A percentile compares a stretch with the other conserved stretches of the same genome.
Evolutionary conservation across 37 sponge, comb jelly and placozoan species (phyloP).

Genomic region (Cladorhizidae sp.): DNA sequence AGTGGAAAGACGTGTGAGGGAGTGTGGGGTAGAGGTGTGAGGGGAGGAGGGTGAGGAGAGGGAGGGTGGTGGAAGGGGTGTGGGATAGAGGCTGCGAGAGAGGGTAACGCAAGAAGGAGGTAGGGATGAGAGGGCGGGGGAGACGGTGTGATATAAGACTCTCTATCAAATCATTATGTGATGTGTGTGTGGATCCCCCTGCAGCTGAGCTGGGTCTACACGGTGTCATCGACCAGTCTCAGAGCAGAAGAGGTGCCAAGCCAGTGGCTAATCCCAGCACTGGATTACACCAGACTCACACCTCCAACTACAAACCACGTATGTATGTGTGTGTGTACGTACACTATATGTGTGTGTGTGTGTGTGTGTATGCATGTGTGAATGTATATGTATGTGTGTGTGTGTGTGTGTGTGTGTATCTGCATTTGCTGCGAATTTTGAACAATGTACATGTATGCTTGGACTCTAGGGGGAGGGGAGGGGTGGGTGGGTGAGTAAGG

Average conservation of each 20-base stretch:
- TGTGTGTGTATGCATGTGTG: too few relatives aligned
- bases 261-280: constrained; percentile 22
- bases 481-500: too few relatives aligned
- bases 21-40: neutral
- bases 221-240: constrained; percentile 45
- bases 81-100: neutral
- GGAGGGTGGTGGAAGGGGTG: neutral
- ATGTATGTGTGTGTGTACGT: neutral
- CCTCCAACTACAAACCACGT: neutral
- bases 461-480: too few relatives aligned
- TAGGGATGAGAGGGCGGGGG: too few relatives aligned
- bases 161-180: too few relatives aligned
- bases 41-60: neutral
- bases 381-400: too few relatives aligned
- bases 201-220: constrained; percentile 63
- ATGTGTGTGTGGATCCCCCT: too few relatives aligned
- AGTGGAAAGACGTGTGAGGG: neutral
- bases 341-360: constrained; percentile 7
- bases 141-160: too few relatives aligned
- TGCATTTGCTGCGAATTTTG: too few relatives aligned
- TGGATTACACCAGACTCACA: neutral
- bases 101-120: too few relatives aligned
- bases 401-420: constrained; percentile 9
- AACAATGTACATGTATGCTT: too few relatives aligned
- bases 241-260: constrained; percentile 58